Evolutionary conservation across 2,888 invertebrate species (phyloP).

Genomic region (Hyalella azteca): DNA sequence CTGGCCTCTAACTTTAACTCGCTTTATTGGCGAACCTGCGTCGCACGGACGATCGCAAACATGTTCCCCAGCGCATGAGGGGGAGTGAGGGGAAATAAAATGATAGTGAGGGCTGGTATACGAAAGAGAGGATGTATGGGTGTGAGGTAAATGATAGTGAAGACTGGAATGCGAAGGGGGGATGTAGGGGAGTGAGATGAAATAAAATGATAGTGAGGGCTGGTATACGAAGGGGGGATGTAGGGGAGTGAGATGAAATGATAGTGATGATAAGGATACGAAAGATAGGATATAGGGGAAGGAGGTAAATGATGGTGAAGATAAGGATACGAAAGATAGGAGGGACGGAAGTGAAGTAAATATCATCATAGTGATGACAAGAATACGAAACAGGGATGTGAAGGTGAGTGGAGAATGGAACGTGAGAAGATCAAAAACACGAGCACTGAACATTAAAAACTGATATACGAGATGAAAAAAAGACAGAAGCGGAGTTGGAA

Average conservation of each 20-base stretch:
- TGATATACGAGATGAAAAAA: too few species aligned
- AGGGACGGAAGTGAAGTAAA: too few species aligned
- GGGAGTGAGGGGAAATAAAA: background rate
- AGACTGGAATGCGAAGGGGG: background rate
- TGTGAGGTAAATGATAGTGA: background rate
- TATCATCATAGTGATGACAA: too few species aligned
- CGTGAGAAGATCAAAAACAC: too few species aligned
- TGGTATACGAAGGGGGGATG: background rate
- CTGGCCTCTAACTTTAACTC: slow-evolving; percentile 20
- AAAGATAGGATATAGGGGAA: background rate
- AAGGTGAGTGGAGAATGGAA: too few species aligned
- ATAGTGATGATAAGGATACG: background rate
- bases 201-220: background rate
- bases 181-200: background rate
- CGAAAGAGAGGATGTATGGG: background rate
- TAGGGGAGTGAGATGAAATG: background rate
- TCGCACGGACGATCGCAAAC: slow-evolving; percentile 3
- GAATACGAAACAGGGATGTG: too few species aligned
- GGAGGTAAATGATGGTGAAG: background rate
- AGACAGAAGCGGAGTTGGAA: too few species aligned
- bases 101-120: too few species aligned
- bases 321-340: too few species aligned
- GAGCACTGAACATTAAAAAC: too few species aligned
- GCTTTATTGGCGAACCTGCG: slow-evolving; percentile 28
- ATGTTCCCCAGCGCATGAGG: background rate